Evolutionary conservation across 2,797 vertebrate species (phyloP), one percentile per base, ranked within the genome.

Genomic region (Poecilia picta): DNA sequence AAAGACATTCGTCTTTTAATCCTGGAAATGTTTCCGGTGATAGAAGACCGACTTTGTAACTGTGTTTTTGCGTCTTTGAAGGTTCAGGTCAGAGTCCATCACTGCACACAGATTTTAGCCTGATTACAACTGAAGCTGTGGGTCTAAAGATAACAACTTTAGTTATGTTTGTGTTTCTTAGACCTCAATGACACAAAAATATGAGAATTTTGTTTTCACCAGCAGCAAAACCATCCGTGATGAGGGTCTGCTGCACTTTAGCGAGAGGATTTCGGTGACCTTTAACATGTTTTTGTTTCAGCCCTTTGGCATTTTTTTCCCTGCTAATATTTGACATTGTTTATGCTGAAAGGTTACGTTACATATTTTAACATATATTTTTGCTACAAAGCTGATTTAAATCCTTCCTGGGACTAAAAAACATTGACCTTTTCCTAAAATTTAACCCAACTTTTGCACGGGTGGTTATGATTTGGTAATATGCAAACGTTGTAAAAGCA

Each of bases 261-360:
- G 78, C 85, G 57, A 11, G 57, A 74, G 81, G 82, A 84, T 90
- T 66, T 81, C 79, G 11, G 3, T 86, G 88, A 90, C 88, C 88
- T 94, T 88, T 78, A 70, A 76, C 72, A 51, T 83, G 83, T 88
- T 86, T 90, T 88, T 89, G 12, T 77, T 85, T 84, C 76, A 80
- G 16, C 80, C 90, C 83, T 47, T 15, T 28, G 86, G 88, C 72
- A 75, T 46, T 79, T 91, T 85, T 20, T 57, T 72, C 78, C 62
- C 89, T 87, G 88, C 84, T 91, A 89, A 91, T 90, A 91, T 93
- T 93, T 91, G 85, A 91, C 89, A 89, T 88, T 88, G 89, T 88
- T 90, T 78, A 3, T 84, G 78, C 85, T 88, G 75, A 93, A 94
- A 93, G 91, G 91, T 93, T 88, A 90, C 84, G 74, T 87, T 90